Conservation (phyloP, 2,797 vertebrate genomes). For the Nannoperca obscura region DNA sequence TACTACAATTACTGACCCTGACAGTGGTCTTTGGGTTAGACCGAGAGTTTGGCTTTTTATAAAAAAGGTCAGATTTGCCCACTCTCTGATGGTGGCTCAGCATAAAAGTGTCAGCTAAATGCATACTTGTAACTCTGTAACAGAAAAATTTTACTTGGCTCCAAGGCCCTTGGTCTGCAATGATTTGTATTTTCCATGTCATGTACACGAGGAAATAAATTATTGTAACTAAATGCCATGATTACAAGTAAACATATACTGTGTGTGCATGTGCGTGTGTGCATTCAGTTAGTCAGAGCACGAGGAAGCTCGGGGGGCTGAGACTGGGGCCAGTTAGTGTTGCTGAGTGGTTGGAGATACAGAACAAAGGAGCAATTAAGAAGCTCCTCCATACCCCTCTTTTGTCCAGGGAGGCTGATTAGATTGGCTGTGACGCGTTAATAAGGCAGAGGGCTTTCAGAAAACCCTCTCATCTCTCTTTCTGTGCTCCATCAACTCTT, state of each 20-base stretch:
- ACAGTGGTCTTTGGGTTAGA: conserved; percentile 11
- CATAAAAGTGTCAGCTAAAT: conserved; percentile 36
- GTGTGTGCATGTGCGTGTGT: conserved; percentile 79
- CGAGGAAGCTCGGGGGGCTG: conserved; percentile 63
- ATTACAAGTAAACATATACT: conserved; percentile 82
- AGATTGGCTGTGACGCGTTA: conserved; percentile 83
- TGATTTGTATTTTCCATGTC: conserved; percentile 78
- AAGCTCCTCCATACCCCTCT: conserved; percentile 66
- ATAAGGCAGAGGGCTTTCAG: conserved; percentile 75
- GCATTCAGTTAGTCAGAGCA: conserved; percentile 71
- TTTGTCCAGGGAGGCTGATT: conserved; percentile 80
- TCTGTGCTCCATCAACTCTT: conserved; percentile 6
- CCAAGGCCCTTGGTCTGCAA: conserved; percentile 47
- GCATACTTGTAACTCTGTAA: conserved; percentile 48
- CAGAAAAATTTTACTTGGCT: conserved; percentile 45
- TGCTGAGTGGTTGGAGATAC: conserved; percentile 77
- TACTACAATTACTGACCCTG: conserved; percentile 13
- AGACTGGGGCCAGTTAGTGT: conserved; percentile 64
- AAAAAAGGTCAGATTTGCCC: conserved; percentile 21
- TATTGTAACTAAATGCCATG: conserved; percentile 81
- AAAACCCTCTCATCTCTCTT: conserved; percentile 41
- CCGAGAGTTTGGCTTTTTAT: conserved; percentile 14
- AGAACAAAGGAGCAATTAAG: conserved; percentile 81
- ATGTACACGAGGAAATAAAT: conserved; percentile 76
- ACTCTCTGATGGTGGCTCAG: conserved; percentile 17